Base-by-base conservation (phyloP, 2,113 vertebrate genomes). In the Myotis lucifugus region DNA sequence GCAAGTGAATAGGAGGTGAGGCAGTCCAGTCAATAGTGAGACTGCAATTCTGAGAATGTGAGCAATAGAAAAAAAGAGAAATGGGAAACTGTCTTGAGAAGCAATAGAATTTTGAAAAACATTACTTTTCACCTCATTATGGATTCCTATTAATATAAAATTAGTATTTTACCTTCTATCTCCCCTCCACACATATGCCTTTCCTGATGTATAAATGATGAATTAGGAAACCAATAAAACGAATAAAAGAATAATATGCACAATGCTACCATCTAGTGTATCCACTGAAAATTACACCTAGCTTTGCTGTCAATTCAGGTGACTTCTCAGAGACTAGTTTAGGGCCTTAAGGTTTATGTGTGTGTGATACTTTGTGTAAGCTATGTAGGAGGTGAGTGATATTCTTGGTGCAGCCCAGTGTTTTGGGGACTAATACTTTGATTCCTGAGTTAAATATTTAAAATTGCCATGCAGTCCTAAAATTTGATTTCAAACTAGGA, bases 231-330 rank as follows among this genome's bases (percentile, higher is more conserved):
- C 11, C 81, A 91, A 42, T 59, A 83, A 79, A 85, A 96, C 74
- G 2, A 84, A 72, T 67, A 52, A 61, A 84, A 91, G 21, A 77
- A 96, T 95, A 92, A 95, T 95, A 89, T 83, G 72, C 82, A 86
- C 97, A 97, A 97, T 97, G 96, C 97, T 97, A 46, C 96, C 97
- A 96, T 92, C 97, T 97, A 97, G 96, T 93, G 97, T 89, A 94
- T 77, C 6, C 15, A 83, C 61, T 91, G 91, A 96, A 92, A 95
- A 97, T 96, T 92, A 89, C 96, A 97, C 6, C 7, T 32, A 83
- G 5, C 40, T 10, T 77, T 79, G 54, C 17, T 34, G 67, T 59
- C 15, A 56, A n/a, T 34, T 66, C 15, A 18, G 79, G 12, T 76
- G 40, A 67, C 77, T 92, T 77, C 27, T 94, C 25, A 92, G 69